phyloP scores from a whole-genome alignment of 1,140 invertebrate species.

The Dendrolimus punctatus region DNA sequence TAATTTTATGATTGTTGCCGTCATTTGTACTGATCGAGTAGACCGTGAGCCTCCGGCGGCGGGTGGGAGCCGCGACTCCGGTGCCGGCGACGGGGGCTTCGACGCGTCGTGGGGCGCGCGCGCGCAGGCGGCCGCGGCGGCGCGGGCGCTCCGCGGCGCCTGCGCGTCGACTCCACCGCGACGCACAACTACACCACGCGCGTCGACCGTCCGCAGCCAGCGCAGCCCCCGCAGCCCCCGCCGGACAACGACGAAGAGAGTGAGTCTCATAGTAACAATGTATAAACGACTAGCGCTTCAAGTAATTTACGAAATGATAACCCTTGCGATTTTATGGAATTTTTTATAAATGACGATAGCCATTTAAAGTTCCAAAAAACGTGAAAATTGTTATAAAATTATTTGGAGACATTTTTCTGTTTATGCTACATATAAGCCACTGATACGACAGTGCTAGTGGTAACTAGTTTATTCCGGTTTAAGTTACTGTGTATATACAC shows the following conservation, averaged over 20 bases:
- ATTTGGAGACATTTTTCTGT: too few relatives aligned
- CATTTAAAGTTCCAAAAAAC: too few relatives aligned
- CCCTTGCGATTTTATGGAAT: too few relatives aligned
- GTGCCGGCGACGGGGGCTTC: constrained; percentile 29
- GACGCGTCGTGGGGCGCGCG: constrained; percentile 33
- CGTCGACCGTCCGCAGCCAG: constrained; percentile 27
- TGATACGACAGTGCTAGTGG: too few relatives aligned
- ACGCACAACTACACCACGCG: constrained; percentile 40
- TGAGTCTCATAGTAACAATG: constrained; percentile 19
- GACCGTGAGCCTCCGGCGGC: background rate
- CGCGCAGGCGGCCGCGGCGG: constrained; percentile 3
- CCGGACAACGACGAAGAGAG: constrained; percentile 45
- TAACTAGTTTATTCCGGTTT: too few relatives aligned
- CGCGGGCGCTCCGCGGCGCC: constrained; percentile 18
- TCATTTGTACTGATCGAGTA: background rate
- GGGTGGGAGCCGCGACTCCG: constrained; percentile 1
- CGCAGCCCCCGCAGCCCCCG: constrained; percentile 15
- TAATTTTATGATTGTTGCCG: too few relatives aligned
- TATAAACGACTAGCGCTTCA: background rate
- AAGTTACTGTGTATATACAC: too few relatives aligned
- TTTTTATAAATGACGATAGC: too few relatives aligned
- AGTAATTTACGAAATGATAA: constrained; percentile 1
- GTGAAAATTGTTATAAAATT: too few relatives aligned
- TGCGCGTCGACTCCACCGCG: constrained; percentile 42
- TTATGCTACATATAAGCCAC: too few relatives aligned